Evolutionary conservation across 2,888 invertebrate genomes (phyloP).

Genomic region (Dorcus parallelipipedus): DNA sequence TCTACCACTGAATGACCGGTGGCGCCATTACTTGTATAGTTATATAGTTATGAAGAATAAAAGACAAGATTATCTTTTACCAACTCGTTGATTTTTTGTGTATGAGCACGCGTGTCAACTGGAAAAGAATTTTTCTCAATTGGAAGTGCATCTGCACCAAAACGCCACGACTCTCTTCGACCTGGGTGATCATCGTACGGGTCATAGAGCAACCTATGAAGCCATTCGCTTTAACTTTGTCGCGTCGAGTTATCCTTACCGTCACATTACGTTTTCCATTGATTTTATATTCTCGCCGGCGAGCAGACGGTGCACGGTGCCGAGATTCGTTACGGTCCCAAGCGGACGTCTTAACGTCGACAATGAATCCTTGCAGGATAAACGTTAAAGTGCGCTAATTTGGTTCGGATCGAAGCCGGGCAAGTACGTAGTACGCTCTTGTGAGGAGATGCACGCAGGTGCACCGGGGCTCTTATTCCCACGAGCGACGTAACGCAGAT

Average conservation of each 20-base stretch:
- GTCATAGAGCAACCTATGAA: conserved; percentile 9
- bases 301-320: neutral
- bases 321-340: no score
- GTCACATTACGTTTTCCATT: conserved; percentile 19
- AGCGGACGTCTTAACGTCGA: no score
- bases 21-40: no score
- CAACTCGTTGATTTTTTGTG: no score
- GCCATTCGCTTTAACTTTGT: conserved; percentile 5
- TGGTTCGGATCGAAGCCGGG: neutral
- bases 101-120: neutral
- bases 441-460: conserved; percentile 8
- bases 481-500: conserved; percentile 32
- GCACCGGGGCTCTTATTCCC: conserved; percentile 25
- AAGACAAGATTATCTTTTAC: no score
- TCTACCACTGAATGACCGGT: no score
- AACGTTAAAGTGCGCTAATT: no score
- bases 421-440: neutral
- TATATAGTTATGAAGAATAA: no score
- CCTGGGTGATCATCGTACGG: conserved; percentile 8
- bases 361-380: no score
- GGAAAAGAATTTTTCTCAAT: neutral
- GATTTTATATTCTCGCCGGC: conserved; percentile 12
- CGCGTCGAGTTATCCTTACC: conserved; percentile 8
- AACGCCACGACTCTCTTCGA: neutral
- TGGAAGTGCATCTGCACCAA: conserved; percentile 3